A percentile compares a stretch with the other conserved stretches of the same genome.
These are phyloP conservation scores for Mactromeris polynyma DNA, from an alignment of 2,888 invertebrate species.

Conservation along the genomic window DNA sequence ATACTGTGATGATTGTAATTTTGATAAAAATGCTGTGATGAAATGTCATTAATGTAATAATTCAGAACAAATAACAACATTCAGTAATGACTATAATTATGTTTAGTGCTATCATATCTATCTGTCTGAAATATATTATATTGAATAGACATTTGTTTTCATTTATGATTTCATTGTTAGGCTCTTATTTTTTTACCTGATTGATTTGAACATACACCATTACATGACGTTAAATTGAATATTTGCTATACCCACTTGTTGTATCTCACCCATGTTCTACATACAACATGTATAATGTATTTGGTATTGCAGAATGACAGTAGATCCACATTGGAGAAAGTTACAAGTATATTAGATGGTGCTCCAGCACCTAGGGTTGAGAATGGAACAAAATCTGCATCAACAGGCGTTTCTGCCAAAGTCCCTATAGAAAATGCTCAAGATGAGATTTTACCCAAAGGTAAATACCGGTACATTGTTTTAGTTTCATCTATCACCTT, in stretches of 20 bases:
- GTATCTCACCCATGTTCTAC: not conserved
- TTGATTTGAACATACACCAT: too few species aligned
- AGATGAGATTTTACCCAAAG: not conserved
- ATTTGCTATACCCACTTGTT: too few species aligned
- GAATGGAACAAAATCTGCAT: conserved; percentile 13
- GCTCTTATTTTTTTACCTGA: too few species aligned
- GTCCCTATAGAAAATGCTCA: not conserved
- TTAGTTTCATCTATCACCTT: not conserved
- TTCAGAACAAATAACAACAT: too few species aligned
- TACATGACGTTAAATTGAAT: too few species aligned
- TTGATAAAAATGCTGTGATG: too few species aligned
- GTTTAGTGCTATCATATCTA: too few species aligned
- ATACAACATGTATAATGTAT: not conserved
- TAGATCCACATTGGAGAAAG: conserved; percentile 58
- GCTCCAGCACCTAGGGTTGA: conserved; percentile 53
- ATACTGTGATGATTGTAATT: not conserved
- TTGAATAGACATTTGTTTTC: too few species aligned
- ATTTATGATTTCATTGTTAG: too few species aligned
- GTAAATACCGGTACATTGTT: not conserved
- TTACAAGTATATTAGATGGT: conserved; percentile 62
- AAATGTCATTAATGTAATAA: too few species aligned
- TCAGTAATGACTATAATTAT: too few species aligned
- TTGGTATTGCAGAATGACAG: conserved; percentile 16
- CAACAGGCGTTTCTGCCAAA: not conserved
- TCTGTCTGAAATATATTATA: too few species aligned